These are phyloP conservation scores for Leptosomus discolor DNA, from an alignment of 2,113 vertebrate genomes.

Conservation along the genomic window DNA sequence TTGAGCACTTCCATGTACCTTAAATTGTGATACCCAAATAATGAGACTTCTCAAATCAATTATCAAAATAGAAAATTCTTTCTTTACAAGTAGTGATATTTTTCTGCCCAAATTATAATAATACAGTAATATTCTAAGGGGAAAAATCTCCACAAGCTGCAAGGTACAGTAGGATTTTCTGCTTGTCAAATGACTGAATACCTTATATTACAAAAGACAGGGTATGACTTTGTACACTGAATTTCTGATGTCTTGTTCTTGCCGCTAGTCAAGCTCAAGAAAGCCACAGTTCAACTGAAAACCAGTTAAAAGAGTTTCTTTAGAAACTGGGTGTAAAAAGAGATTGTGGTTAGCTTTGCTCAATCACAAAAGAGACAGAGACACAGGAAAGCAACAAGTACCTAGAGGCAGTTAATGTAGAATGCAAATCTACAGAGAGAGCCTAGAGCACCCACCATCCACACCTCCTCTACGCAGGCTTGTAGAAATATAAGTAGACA, in stretches of 20 bases:
- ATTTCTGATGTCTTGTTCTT: neutral
- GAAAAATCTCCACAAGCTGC: neutral
- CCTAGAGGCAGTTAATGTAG: neutral
- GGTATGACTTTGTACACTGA: neutral
- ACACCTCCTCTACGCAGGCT: rapidly evolving
- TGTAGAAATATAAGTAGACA: neutral
- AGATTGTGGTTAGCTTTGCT: neutral
- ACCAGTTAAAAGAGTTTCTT: neutral
- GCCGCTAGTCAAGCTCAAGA: neutral
- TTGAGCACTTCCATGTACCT: neutral
- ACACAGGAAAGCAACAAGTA: neutral
- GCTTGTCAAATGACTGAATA: neutral
- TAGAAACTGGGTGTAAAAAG: neutral
- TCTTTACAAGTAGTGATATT: neutral
- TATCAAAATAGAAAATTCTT: neutral
- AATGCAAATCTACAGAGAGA: neutral
- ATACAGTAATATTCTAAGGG: neutral
- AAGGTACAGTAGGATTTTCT: neutral
- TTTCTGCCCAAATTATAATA: neutral
- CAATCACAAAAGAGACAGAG: neutral
- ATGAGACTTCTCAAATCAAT: neutral
- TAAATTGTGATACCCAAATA: neutral
- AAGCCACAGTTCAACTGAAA: neutral
- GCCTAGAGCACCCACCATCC: neutral
- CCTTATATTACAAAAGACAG: neutral